A percentile compares a stretch with the other conserved stretches of the same genome.
Evolutionary conservation across 2,888 invertebrate species (phyloP).

Genomic region (Ecliptopera silaceata): DNA sequence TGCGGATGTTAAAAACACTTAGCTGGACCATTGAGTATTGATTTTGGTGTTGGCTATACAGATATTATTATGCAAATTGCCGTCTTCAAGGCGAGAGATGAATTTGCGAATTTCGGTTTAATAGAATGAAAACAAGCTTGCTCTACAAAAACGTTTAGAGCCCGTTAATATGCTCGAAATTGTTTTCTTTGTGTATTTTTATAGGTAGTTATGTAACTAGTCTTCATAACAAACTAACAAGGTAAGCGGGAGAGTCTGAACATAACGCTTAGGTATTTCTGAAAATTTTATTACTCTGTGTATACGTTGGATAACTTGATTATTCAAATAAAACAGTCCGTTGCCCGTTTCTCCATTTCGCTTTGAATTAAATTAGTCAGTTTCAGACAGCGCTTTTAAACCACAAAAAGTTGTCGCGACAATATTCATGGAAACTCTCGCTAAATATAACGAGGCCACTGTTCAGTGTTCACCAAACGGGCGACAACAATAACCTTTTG

Average conservation of each 20-base stretch:
- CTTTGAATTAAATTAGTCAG: constrained; percentile 6
- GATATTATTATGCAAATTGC: constrained; percentile 19
- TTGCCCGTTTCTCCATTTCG: background rate
- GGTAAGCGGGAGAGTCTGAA: too few species aligned
- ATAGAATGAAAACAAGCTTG: too few species aligned
- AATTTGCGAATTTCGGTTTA: background rate
- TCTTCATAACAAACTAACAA: background rate
- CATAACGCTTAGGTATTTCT: background rate
- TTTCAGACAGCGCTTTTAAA: background rate
- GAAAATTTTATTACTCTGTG: background rate
- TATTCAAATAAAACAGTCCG: background rate
- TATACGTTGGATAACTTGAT: background rate
- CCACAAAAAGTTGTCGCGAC: background rate
- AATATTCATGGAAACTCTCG: background rate
- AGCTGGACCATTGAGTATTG: constrained; percentile 12
- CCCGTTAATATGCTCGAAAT: background rate
- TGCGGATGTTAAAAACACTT: background rate
- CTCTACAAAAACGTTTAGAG: too few species aligned
- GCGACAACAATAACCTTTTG: background rate
- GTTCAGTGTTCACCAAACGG: background rate
- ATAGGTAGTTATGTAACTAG: background rate
- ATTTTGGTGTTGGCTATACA: constrained; percentile 15
- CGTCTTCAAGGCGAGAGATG: constrained; percentile 6
- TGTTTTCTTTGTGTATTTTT: background rate
- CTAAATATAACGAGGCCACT: background rate